Evolutionary conservation across 2,113 vertebrate species (phyloP).

Genomic region (Scalopus aquaticus): DNA sequence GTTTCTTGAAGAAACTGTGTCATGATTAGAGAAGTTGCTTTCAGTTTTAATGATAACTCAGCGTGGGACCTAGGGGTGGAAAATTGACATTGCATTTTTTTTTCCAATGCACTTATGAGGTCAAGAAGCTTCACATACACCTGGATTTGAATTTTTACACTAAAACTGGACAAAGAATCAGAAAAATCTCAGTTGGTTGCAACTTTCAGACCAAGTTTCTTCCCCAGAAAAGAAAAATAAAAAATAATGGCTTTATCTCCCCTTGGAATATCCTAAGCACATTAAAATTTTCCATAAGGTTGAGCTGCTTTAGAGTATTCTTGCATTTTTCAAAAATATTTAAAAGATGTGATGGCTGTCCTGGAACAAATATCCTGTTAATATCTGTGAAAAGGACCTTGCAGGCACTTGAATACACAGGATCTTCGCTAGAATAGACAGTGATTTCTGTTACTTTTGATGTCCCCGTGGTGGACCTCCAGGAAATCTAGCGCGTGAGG

Average conservation of each 20-base stretch:
- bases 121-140: not conserved
- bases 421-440: not conserved
- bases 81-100: not conserved
- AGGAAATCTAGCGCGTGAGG: not conserved
- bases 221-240: not conserved
- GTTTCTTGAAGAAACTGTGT: not conserved
- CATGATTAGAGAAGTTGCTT: not conserved
- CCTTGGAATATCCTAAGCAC: not conserved
- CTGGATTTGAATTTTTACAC: not conserved
- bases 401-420: not conserved
- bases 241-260: not conserved
- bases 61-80: fast-evolving
- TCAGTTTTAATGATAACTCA: not conserved
- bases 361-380: not conserved
- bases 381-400: not conserved
- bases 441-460: conserved; percentile 56
- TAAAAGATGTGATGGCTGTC: not conserved
- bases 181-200: not conserved
- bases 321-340: not conserved
- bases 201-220: not conserved
- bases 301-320: not conserved
- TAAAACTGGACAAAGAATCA: not conserved
- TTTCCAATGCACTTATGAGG: not conserved
- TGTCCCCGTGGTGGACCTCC: conserved; percentile 27
- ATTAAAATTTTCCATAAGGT: not conserved